Evolutionary conservation across 35 echinoderm and acorn worm genomes (phyloP), one percentile per base, ranked within the genome.

Genomic region (Hemicentrotus pulcherrimus): DNA sequence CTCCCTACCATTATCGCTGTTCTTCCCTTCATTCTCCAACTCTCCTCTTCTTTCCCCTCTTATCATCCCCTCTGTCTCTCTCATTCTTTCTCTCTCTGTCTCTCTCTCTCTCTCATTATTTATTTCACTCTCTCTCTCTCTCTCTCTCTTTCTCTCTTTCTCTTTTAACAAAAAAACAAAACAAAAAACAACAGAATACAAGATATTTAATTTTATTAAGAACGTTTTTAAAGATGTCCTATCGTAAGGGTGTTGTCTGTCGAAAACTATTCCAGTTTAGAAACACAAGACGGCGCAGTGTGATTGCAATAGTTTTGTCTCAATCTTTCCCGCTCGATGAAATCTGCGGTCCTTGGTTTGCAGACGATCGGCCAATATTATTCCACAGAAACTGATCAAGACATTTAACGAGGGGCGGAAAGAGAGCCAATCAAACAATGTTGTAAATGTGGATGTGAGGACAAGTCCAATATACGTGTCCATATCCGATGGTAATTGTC

Each of bases 371-470:
- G 88, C 32, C 24, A 90, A 90, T 30, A 90, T 47, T 47, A 15
- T 90, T 90, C 9, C 88, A 47, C 18, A 7, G 65, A 28, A 28
- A n/a, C 65, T 4, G 65, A 70, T 70, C 5, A 10, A 2, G 48
- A 18, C 9, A 47, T 47, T 55, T 90, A 47, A 33, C 88, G 88
- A 32, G 24, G 33, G 6, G 33, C 88, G 88, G 88, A 90, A 90
- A 90, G 32, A 45, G 5, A 15, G 88, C 88, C 10, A 90, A 45
- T 90, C 88, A 33, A 35, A 22, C 9, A 15, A 90, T 90, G 88
- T 86, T 86, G 32, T 86, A 86, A 33, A 90, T 90, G 11, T 90
- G 32, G 88, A 45, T 90, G 32, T 90, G 46, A 90, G 32, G 88
- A 90, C 46, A 90, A 32, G 46, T 19, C 19, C 1, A 45, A 90